These are phyloP conservation scores for Hydrophis major DNA, from an alignment of 2,797 vertebrate species.

Conservation along the genomic window DNA sequence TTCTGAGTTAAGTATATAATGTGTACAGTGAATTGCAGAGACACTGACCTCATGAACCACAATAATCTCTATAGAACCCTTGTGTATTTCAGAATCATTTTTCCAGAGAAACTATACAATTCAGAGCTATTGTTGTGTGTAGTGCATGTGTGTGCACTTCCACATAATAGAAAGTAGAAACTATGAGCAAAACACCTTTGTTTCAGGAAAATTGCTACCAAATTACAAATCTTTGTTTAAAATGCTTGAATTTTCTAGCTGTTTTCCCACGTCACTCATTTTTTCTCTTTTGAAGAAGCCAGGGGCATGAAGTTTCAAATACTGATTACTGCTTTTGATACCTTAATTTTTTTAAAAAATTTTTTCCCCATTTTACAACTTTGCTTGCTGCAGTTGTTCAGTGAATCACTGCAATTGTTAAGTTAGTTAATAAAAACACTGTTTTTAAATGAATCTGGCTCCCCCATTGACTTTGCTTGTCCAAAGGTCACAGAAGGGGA, in stretches of 20 bases:
- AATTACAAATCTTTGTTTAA: conserved; percentile 54
- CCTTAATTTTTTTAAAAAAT: conserved; percentile 5
- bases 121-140: conserved; percentile 22
- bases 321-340: conserved; percentile 39
- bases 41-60: conserved; percentile 10
- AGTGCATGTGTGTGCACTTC: conserved; percentile 51
- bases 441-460: not conserved
- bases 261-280: conserved; percentile 30
- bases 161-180: conserved; percentile 46
- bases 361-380: not conserved
- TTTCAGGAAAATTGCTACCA: conserved; percentile 65
- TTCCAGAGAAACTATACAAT: conserved; percentile 20
- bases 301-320: conserved; percentile 15
- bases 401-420: not conserved
- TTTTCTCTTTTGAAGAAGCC: conserved; percentile 23
- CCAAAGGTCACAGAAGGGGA: not conserved
- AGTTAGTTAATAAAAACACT: not conserved
- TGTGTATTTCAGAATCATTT: conserved; percentile 1
- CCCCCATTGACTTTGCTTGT: not conserved
- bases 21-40: not conserved
- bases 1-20: not conserved
- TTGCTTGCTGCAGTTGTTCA: not conserved
- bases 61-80: not conserved
- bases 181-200: conserved; percentile 31
- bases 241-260: conserved; percentile 56